Base-by-base conservation (phyloP, 2,888 invertebrate species). In the Perizoma flavofasciatum region DNA sequence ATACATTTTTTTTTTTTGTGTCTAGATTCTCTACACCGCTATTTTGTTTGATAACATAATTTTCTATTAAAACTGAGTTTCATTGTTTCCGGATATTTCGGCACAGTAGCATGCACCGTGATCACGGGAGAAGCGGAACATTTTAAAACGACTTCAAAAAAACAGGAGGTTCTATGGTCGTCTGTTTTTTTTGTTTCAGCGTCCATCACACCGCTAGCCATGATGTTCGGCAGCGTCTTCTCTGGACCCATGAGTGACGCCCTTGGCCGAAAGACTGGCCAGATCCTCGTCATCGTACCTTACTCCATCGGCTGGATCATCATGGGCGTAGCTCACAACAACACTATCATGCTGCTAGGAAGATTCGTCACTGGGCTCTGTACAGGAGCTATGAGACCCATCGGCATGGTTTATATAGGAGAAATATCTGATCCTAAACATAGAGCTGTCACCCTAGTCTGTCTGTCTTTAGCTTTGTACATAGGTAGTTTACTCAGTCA, bases 341-440 rank as follows among this genome's bases (percentile, higher is more conserved):
- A 75, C 54, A 51, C 57, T 4, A 46, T 67, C 4, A 65, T 85
- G 48, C 65, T 85, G 4, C 41, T 79, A 4, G 83, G 82, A 40
- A 75, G 85, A 58, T 78, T 80, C 43, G 55, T 85, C 5, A 74
- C 76, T 2, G 85, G 85, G 0, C 4, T 83, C 0, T 74, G 75
- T 37, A 66, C 73, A 0, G 85, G 85, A 10, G 72, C 81, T 3
- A 66, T 71, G 5, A 78, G 79, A 61, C 74, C 85, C 4, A 58
- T 76, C 6, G 57, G 59, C 51, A 64, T 80, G 61, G 82, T 85
- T 0, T 86, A 82, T 53, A 65, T 85, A 3, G 77, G 82, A 50
- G 86, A 86, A 73, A 63, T 81, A 6, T 72, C 79, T 0, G 79
- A 79, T 9, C 85, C 86, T 0, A 82, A 81, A 60, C 76, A 79